Evolutionary conservation across 1,140 invertebrate genomes (phyloP), one percentile per base, ranked within the genome.

Genomic region (Cephus cinctus): DNA sequence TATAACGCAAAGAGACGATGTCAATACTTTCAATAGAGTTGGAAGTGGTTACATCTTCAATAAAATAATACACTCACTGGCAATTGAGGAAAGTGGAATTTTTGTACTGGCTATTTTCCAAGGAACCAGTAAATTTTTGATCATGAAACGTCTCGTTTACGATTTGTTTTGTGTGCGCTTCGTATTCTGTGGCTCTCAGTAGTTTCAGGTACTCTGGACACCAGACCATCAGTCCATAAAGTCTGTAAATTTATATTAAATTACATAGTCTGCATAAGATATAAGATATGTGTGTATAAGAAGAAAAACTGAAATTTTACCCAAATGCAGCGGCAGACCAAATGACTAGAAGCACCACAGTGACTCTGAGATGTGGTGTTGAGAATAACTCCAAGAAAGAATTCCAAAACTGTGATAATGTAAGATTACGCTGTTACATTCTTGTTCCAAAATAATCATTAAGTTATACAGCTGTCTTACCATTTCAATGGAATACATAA

Each of bases 371-470:
- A 55, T 81, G 76, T n/a, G 76, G 62, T n/a, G 63, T 63, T 12
- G 78, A 50, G 57, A 81, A 82, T 39, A 82, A 57, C 50, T 82
- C 78, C 45, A 80, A 65, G 43, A 82, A 82, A 19, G 79, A 77
- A 59, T 78, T 80, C 74, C 78, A 82, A 55, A 82, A 82, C 80
- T 83, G 68, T 1, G 55, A 63, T 46, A 56, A 56, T 34, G 54
- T 43, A 47, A 48, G 30, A 38, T 44, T 32, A 35, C 18, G 19
- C 23, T 27, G 27, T 36, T 49, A 39, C 15, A 12, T 22, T 42
- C 2, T 11, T 22, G n/a, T 25, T 32, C 22, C 32, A 4, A 22
- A 48, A 30, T 25, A n/a, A 35, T 32, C 42, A 31, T 11, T 30
- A 43, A 3, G 30, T 32, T 5, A 23, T 31, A 21, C 6, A 38